Base-by-base conservation (phyloP, 2,888 invertebrate species). In the Bursaphelenchus okinawaensis region DNA sequence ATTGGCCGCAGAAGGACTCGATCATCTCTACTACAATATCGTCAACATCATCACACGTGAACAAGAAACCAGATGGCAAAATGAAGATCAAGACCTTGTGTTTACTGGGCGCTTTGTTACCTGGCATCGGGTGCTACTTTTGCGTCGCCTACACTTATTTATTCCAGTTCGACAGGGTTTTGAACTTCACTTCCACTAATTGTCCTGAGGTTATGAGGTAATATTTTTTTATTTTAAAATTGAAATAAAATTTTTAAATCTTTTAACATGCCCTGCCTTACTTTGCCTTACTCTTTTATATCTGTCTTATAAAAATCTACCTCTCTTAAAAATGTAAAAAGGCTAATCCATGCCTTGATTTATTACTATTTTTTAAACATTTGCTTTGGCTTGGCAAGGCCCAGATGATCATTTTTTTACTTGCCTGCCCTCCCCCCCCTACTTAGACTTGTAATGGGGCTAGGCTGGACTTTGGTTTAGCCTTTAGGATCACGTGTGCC, bases 111-210 rank as follows among this genome's bases (percentile, higher is more conserved):
- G 80, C 80, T 1, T 68, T 81, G 7, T 63, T 80, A 27, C 80
- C 80, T 12, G 80, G 80, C 20, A 57, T 78, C 16, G 80, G 81
- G 20, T 81, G 81, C 59, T 80, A 81, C 54, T 70, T 75, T 40
- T 76, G 76, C 62, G 74, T 80, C 55, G 70, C 72, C 52, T 80
- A 77, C 63, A 79, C 78, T 0, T 80, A 77, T 56, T 28, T 81
- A 1, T 79, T 80, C 56, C 80, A 80, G 67, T 68, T 76, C 24
- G 74, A 80, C n/a, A 68, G 70, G 22, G 75, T 79, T 4, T 56
- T 68, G 29, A 79, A 79, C 50, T 79, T 79, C 62, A 72, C 74
- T 8, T 72, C 78, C 26, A 69, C 68, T 51, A 72, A 76, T 51
- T 79, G 79, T 59, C 75, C 75, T 4, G 70, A 76, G 51, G 68